These are phyloP conservation scores for Isotomurus palustris DNA, from an alignment of 2,888 invertebrate species.

Conservation along the genomic window DNA sequence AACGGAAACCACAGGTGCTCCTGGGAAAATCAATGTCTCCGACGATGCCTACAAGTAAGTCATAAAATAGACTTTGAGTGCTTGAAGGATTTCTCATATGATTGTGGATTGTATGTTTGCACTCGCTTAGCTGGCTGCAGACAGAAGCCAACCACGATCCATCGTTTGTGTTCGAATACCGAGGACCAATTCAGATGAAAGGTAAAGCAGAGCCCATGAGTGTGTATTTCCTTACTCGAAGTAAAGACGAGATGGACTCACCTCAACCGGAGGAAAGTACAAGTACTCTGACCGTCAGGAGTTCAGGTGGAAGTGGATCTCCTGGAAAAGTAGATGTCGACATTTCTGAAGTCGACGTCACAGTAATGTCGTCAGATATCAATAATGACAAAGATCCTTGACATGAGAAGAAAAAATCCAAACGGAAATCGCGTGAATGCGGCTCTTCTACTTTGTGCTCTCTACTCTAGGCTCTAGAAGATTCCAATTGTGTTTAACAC, in stretches of 20 bases:
- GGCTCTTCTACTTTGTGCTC: conserved; percentile 44
- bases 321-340: background rate
- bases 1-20: conserved; percentile 85
- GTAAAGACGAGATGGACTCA: background rate
- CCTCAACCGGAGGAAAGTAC: background rate
- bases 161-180: conserved; percentile 75
- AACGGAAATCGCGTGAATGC: conserved; percentile 44
- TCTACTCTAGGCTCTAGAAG: conserved; percentile 30
- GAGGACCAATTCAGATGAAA: conserved; percentile 87
- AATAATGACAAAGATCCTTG: conserved; percentile 32
- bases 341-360: conserved; percentile 26
- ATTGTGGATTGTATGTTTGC: background rate
- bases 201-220: conserved; percentile 91
- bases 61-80: background rate
- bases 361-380: conserved; percentile 19
- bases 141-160: conserved; percentile 70
- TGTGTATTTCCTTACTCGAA: conserved; percentile 73
- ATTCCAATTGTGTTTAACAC: no score
- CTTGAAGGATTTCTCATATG: background rate
- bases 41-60: conserved; percentile 80
- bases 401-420: conserved; percentile 47
- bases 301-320: no score
- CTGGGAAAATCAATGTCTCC: conserved; percentile 84
- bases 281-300: background rate
- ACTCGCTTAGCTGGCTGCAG: conserved; percentile 37